Evolutionary conservation across 2,113 vertebrate species (phyloP).

Genomic region (Carassius carassius): DNA sequence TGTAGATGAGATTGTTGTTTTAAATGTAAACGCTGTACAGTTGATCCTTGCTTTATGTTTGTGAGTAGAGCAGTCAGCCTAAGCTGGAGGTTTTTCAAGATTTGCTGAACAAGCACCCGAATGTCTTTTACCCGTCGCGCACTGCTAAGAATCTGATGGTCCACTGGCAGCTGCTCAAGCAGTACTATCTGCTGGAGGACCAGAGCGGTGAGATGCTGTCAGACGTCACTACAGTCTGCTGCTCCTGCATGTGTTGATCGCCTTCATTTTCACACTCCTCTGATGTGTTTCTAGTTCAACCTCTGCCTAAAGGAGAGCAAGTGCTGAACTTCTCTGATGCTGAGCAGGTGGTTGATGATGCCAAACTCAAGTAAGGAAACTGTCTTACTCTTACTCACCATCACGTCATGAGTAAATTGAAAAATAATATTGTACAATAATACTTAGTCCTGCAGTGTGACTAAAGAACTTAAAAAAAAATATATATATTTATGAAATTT

Average conservation of each 20-base stretch:
- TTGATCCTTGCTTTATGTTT: neutral
- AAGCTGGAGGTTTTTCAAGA: constrained; percentile 93
- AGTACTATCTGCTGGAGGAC: constrained; percentile 94
- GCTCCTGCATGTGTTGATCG: neutral
- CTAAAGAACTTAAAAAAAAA: neutral
- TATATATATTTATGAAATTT: too few species aligned
- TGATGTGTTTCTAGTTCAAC: constrained; percentile 83
- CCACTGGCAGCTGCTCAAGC: constrained; percentile 97
- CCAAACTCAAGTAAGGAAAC: constrained; percentile 86
- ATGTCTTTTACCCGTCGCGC: constrained; percentile 88
- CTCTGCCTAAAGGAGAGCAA: constrained; percentile 93
- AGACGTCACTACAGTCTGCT: neutral
- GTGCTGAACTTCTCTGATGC: constrained; percentile 95
- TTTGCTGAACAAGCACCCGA: constrained; percentile 86
- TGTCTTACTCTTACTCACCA: constrained; percentile 69
- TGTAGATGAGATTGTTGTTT: too few species aligned
- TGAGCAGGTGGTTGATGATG: constrained; percentile 92
- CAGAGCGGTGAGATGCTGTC: constrained; percentile 83
- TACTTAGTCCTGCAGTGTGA: neutral
- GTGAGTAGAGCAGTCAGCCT: constrained; percentile 86
- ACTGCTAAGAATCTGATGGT: constrained; percentile 90
- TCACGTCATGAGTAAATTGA: neutral
- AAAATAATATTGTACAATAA: neutral
- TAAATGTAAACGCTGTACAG: neutral
- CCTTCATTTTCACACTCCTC: neutral